Evolutionary conservation across 2,113 vertebrate species (phyloP).

Genomic region (Pteronura brasiliensis): DNA sequence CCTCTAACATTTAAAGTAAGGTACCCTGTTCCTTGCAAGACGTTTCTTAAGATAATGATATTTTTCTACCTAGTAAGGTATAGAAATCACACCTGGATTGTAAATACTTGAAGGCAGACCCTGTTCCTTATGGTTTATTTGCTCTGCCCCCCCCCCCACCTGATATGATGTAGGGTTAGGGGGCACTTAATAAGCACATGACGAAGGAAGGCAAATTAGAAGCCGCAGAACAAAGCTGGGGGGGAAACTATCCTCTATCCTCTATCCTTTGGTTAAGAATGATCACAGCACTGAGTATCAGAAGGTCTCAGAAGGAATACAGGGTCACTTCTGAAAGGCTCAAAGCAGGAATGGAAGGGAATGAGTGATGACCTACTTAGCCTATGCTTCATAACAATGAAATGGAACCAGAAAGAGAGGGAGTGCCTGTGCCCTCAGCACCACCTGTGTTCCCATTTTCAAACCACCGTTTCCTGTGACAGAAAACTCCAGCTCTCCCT

Average conservation of each 20-base stretch:
- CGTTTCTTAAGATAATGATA: neutral
- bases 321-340: neutral
- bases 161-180: neutral
- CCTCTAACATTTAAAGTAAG: neutral
- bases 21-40: neutral
- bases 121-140: neutral
- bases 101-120: neutral
- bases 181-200: neutral
- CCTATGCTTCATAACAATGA: neutral
- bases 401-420: neutral
- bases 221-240: neutral
- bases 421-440: neutral
- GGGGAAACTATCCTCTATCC: neutral
- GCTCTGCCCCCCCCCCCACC: neutral
- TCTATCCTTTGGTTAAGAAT: neutral
- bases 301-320: neutral
- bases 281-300: neutral
- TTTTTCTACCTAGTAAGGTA: neutral
- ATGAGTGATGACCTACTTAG: neutral
- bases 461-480: conserved; percentile 51
- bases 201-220: neutral
- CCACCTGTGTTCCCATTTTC: conserved; percentile 41
- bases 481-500: neutral
- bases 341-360: neutral
- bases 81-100: neutral